Evolutionary conservation across 2,888 invertebrate genomes (phyloP).

Genomic region (Anaspis maculata): DNA sequence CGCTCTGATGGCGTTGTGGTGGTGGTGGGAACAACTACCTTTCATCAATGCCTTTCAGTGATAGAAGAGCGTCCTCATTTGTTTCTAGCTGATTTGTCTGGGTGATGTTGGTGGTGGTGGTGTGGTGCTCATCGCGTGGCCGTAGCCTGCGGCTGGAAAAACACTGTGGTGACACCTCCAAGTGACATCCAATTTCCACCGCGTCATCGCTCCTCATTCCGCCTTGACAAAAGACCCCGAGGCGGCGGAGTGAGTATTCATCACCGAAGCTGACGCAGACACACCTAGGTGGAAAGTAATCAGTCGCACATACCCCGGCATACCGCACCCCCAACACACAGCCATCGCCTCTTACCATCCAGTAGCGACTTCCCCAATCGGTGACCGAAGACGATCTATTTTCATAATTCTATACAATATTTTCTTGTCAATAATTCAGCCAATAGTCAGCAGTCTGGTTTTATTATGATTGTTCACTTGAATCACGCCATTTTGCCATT

Average conservation of each 20-base stretch:
- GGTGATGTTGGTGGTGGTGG: too few relatives aligned
- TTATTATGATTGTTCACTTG: too few relatives aligned
- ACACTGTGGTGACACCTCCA: constrained; percentile 44
- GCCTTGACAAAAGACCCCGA: constrained; percentile 14
- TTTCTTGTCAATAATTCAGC: too few relatives aligned
- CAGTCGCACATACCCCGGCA: background rate
- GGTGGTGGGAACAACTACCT: constrained; percentile 13
- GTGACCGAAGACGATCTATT: too few relatives aligned
- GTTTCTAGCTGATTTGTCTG: constrained; percentile 43
- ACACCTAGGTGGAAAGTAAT: constrained; percentile 19
- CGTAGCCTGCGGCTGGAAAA: constrained; percentile 38
- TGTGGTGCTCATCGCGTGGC: constrained; percentile 29
- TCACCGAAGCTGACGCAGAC: constrained; percentile 28
- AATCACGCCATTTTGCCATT: too few relatives aligned
- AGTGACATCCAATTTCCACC: constrained; percentile 46
- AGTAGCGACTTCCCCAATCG: too few relatives aligned
- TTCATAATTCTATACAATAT: too few relatives aligned
- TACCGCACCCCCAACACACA: background rate
- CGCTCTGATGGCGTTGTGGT: constrained; percentile 2
- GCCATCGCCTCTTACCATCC: too few relatives aligned
- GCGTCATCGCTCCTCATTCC: constrained; percentile 37
- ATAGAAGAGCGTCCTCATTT: constrained; percentile 30
- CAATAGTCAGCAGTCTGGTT: too few relatives aligned
- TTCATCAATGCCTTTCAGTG: constrained; percentile 27
- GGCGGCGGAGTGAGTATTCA: constrained; percentile 27